Conservation (phyloP, 2,113 vertebrate genomes). For the Sebastes schlegelii region DNA sequence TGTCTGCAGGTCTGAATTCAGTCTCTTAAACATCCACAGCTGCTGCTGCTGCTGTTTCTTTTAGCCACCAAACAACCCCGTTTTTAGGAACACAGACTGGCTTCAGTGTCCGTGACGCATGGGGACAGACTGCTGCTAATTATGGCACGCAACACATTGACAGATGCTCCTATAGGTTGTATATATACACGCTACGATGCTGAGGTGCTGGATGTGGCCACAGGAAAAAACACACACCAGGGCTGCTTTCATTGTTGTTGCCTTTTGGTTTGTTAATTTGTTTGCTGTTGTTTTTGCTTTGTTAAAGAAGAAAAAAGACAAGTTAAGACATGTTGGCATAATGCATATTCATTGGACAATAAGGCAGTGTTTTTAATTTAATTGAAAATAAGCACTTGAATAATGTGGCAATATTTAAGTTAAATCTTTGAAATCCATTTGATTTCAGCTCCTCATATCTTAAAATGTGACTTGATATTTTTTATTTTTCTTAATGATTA, state of each 20-base stretch:
- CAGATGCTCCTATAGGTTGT: constrained; percentile 47
- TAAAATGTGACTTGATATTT: too few relatives aligned
- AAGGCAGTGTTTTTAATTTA: neutral
- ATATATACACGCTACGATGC: constrained; percentile 12
- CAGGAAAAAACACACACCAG: constrained; percentile 6
- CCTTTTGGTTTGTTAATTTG: constrained; percentile 6
- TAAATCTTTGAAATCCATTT: neutral
- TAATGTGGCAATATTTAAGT: neutral
- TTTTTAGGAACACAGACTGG: neutral
- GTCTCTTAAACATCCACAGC: constrained; percentile 28
- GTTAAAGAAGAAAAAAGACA: constrained; percentile 11
- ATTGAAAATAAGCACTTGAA: neutral
- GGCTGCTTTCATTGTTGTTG: constrained; percentile 22
- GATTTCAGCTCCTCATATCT: too few relatives aligned
- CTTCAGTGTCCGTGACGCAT: constrained; percentile 24
- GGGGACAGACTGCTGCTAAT: constrained; percentile 44
- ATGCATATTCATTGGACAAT: neutral
- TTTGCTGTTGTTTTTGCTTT: constrained; percentile 37
- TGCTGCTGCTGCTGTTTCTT: neutral
- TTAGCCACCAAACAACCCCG: neutral
- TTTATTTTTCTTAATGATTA: too few relatives aligned
- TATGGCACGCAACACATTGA: constrained; percentile 46
- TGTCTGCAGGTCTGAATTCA: neutral
- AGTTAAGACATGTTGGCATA: constrained; percentile 16
- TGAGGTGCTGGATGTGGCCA: constrained; percentile 18